phyloP scores from a whole-genome alignment of 2,888 invertebrate species.

The Galerucella pusilla region DNA sequence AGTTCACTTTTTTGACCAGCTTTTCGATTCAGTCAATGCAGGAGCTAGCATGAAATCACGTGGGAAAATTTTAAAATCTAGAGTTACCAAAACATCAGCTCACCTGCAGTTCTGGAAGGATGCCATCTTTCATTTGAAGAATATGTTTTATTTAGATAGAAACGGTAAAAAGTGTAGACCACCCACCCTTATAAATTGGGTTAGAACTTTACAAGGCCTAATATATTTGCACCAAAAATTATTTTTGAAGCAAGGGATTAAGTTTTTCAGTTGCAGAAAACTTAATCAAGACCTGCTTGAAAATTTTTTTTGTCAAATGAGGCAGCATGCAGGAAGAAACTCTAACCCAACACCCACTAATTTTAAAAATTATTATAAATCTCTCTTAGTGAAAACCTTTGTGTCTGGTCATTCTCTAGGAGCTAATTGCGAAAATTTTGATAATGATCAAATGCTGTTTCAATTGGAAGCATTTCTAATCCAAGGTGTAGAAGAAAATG shows the following conservation, averaged over 20 bases:
- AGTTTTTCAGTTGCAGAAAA: not conserved
- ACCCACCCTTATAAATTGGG: not conserved
- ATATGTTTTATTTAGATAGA: conserved; percentile 1
- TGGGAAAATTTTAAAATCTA: conserved; percentile 3
- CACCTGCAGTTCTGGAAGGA: conserved; percentile 3
- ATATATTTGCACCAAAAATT: not conserved
- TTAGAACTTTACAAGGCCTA: conserved; percentile 3
- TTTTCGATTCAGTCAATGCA: conserved; percentile 7
- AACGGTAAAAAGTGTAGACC: conserved; percentile 5
- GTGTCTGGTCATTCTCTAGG: conserved; percentile 9
- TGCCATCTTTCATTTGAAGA: not conserved
- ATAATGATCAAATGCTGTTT: conserved; percentile 8
- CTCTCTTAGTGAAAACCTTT: conserved; percentile 1
- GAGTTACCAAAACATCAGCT: not conserved
- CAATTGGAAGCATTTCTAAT: conserved; percentile 9
- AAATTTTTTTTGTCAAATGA: conserved; percentile 11
- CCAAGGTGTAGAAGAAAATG: conserved; percentile 1
- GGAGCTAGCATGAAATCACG: not conserved
- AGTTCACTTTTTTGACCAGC: not conserved
- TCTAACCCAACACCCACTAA: not conserved
- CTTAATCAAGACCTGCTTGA: conserved; percentile 3
- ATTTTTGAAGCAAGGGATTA: not conserved
- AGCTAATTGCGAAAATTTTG: conserved; percentile 8
- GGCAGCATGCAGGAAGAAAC: not conserved
- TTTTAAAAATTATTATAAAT: conserved; percentile 11